These are phyloP conservation scores for Protobothrops flavoviridis DNA, from an alignment of 2,113 vertebrate species.

Conservation along the genomic window DNA sequence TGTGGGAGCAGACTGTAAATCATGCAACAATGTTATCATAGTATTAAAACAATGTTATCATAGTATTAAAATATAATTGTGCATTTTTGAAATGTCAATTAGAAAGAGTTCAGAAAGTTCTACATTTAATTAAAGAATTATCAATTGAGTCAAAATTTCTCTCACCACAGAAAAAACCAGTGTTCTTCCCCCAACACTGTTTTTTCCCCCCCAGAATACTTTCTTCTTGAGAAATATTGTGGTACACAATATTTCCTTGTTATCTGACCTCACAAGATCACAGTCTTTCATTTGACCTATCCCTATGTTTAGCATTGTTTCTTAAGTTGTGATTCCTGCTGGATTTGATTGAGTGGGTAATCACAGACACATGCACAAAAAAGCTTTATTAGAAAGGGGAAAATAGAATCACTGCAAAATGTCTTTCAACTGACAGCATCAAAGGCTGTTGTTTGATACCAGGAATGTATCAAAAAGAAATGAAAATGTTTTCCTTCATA, in stretches of 20 bases:
- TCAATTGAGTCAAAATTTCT: background rate
- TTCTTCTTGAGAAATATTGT: background rate
- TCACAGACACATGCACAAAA: too few species aligned
- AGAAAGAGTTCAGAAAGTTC: background rate
- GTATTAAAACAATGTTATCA: background rate
- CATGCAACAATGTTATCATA: background rate
- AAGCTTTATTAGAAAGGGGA: too few species aligned
- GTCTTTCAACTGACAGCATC: too few species aligned
- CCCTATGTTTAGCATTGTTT: too few species aligned
- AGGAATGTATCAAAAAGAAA: too few species aligned
- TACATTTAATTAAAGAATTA: background rate
- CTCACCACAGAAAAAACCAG: rapidly evolving
- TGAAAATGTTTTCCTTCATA: background rate
- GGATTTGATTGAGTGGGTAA: too few species aligned
- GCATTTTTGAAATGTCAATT: rapidly evolving
- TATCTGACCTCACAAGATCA: background rate
- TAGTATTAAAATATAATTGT: background rate
- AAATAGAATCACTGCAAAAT: too few species aligned
- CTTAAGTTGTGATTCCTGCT: too few species aligned
- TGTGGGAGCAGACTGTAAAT: rapidly evolving
- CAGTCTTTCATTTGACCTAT: background rate
- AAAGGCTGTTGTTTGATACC: too few species aligned
- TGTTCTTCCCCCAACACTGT: background rate
- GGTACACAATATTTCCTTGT: background rate
- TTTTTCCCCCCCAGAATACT: rapidly evolving